Percentiles rank a stretch among this genome's conserved stretches.
phyloP scores from a whole-genome alignment of 2,888 invertebrate genomes.

The Caradrina kadenii region DNA sequence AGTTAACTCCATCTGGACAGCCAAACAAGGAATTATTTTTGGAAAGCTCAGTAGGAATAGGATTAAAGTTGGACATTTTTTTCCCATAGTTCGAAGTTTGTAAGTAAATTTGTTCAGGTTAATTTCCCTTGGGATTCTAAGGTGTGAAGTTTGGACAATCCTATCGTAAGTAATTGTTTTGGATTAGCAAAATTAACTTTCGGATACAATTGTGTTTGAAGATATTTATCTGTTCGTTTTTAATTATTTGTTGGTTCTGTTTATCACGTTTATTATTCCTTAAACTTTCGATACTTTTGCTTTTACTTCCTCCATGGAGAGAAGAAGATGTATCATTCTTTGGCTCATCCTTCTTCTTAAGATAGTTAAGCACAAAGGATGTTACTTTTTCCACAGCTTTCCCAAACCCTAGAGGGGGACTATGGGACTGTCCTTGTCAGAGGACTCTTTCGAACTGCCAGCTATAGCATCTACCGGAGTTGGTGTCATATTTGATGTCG shows the following conservation, averaged over 20 bases:
- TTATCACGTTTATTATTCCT: conserved; percentile 19
- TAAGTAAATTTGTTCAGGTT: conserved; percentile 66
- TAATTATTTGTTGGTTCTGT: conserved; percentile 20
- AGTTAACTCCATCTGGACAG: conserved; percentile 55
- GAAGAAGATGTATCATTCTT: no score
- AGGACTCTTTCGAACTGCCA: no score
- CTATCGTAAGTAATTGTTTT: conserved; percentile 51
- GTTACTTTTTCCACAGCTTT: no score
- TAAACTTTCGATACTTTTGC: background rate
- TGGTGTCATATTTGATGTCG: no score
- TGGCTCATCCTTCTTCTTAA: no score
- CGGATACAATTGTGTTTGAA: conserved; percentile 19
- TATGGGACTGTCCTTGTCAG: no score
- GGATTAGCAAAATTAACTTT: conserved; percentile 57
- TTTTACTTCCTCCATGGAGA: no score
- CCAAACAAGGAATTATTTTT: conserved; percentile 62
- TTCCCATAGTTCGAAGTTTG: conserved; percentile 64
- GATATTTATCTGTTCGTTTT: conserved; percentile 10
- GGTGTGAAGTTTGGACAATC: conserved; percentile 62
- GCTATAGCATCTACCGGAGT: no score
- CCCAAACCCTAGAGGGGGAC: no score
- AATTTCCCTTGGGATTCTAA: conserved; percentile 77
- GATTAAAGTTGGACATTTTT: conserved; percentile 67
- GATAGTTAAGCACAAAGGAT: no score
- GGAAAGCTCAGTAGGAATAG: conserved; percentile 77